Conservation (phyloP, 2,113 vertebrate species). For the Oplegnathus fasciatus region DNA sequence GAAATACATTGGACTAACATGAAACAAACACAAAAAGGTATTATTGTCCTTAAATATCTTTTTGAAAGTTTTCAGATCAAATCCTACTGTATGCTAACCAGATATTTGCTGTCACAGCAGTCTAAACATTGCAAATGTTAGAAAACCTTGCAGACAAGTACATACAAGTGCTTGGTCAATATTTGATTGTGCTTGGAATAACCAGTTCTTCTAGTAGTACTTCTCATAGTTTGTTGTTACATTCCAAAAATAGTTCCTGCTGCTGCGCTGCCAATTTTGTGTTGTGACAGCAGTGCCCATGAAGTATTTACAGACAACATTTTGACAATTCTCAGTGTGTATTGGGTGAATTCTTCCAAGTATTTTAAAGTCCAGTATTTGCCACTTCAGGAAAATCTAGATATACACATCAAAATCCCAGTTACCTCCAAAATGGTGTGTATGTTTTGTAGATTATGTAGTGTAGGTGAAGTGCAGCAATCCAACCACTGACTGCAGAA, state of each 20-base stretch:
- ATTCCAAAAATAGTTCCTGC: slow-evolving; percentile 8
- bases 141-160: background rate
- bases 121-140: background rate
- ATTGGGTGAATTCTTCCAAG: too few species aligned
- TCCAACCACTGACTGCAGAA: too few species aligned
- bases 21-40: background rate
- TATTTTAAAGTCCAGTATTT: background rate
- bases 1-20: too few species aligned
- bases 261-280: background rate
- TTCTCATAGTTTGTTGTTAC: background rate
- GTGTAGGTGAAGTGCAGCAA: too few species aligned
- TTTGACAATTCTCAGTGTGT: background rate
- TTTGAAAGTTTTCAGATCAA: background rate
- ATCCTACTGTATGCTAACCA: too few species aligned
- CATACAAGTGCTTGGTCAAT: background rate
- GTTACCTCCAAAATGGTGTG: background rate
- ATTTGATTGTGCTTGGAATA: background rate
- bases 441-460: too few species aligned
- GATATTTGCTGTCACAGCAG: background rate
- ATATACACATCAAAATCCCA: background rate
- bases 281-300: background rate
- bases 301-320: background rate
- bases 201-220: background rate
- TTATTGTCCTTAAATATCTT: background rate
- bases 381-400: background rate